phyloP scores from a whole-genome alignment of 2,113 vertebrate species.

The Dipodomys merriami region DNA sequence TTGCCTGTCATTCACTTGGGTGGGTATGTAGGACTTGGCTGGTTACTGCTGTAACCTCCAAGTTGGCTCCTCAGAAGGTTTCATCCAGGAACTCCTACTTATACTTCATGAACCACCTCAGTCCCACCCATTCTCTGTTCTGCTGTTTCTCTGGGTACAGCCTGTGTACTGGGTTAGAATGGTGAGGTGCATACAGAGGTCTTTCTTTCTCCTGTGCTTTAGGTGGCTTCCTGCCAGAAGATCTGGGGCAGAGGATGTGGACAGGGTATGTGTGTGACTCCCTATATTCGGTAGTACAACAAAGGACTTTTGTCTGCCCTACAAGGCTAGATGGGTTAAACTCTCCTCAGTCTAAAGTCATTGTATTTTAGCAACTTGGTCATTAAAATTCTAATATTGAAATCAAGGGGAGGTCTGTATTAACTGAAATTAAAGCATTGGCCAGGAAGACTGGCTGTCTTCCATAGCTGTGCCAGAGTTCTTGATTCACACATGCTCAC shows the following conservation, averaged over 20 bases:
- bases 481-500: background rate
- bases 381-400: constrained; percentile 17
- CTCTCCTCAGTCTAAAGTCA: constrained; percentile 2
- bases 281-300: background rate
- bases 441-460: background rate
- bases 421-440: background rate
- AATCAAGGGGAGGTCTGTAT: background rate
- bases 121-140: background rate
- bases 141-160: background rate
- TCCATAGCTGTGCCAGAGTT: background rate
- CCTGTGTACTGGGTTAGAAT: background rate
- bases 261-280: background rate
- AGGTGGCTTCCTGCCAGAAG: constrained; percentile 42
- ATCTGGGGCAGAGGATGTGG: background rate
- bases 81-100: background rate
- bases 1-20: too few species aligned
- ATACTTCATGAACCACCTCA: background rate
- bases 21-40: background rate
- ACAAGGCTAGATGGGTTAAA: background rate
- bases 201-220: background rate
- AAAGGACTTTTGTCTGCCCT: constrained; percentile 23
- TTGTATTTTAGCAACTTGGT: constrained; percentile 1
- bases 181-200: background rate
- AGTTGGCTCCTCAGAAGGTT: background rate
- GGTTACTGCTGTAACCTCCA: background rate